A percentile compares a stretch with the other conserved stretches of the same genome.
phyloP scores from a whole-genome alignment of 1,140 invertebrate genomes.

The Bombus pascuorum region DNA sequence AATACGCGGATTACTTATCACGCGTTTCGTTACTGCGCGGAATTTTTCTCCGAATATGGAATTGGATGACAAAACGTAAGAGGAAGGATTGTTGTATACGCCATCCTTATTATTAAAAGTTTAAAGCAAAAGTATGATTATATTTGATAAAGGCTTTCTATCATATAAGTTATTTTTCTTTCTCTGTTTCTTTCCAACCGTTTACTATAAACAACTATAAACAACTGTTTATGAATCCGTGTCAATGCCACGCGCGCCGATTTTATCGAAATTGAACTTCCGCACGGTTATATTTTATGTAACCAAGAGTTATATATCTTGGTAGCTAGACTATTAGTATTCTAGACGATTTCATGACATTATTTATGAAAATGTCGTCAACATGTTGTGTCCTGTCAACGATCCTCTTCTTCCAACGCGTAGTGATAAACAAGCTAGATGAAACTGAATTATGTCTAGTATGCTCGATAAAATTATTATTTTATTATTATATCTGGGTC shows the following conservation, averaged over 20 bases:
- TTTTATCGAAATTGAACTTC: slow-evolving; percentile 22
- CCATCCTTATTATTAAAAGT: slow-evolving; percentile 52
- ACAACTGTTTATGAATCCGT: slow-evolving; percentile 44
- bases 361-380: not conserved
- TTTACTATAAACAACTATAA: slow-evolving; percentile 35
- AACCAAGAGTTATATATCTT: not conserved
- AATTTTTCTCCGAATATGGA: not conserved
- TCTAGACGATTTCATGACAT: not conserved
- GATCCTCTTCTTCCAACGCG: not conserved
- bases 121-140: slow-evolving; percentile 3
- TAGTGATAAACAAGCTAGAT: not conserved
- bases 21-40: not conserved
- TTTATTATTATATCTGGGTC: too few species aligned
- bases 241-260: not conserved
- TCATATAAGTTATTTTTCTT: slow-evolving; percentile 33
- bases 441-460: not conserved
- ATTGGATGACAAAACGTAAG: not conserved
- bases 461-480: not conserved
- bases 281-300: slow-evolving; percentile 23
- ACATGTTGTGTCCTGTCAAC: not conserved
- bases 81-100: slow-evolving; percentile 25
- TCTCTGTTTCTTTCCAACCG: slow-evolving; percentile 37
- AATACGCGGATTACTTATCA: too few species aligned
- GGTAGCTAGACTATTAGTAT: not conserved
- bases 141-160: not conserved